Evolutionary conservation across 2,888 invertebrate genomes (phyloP).

Genomic region (Cosmia pyralina): DNA sequence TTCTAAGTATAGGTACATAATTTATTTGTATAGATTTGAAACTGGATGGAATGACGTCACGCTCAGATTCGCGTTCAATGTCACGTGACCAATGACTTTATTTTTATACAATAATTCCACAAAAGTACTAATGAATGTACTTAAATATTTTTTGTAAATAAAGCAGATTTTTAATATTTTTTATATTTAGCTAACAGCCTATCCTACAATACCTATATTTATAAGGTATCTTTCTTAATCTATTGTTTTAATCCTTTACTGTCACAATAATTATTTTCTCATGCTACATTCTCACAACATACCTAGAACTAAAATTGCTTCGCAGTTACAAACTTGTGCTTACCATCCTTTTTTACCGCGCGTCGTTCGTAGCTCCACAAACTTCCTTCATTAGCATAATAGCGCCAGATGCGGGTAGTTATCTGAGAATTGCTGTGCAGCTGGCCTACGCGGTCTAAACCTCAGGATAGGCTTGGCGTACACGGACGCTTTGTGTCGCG

Average conservation of each 20-base stretch:
- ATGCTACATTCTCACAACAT: neutral
- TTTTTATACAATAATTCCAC: no score
- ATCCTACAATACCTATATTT: no score
- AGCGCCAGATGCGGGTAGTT: conserved; percentile 63
- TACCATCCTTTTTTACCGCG: conserved; percentile 51
- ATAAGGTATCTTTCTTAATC: neutral
- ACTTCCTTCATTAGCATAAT: conserved; percentile 63
- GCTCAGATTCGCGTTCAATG: no score
- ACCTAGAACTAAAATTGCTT: conserved; percentile 33
- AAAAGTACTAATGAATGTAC: no score
- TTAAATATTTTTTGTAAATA: no score
- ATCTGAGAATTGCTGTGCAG: conserved; percentile 59
- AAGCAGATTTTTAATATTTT: no score
- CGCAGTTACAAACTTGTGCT: conserved; percentile 34
- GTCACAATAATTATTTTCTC: conserved; percentile 26
- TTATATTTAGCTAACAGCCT: no score
- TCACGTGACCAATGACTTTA: no score
- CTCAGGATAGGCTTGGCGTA: conserved; percentile 7
- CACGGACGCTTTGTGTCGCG: neutral
- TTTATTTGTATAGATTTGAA: no score
- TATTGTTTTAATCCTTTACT: neutral
- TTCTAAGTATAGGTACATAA: no score
- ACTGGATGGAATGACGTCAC: no score
- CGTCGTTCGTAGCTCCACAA: conserved; percentile 40
- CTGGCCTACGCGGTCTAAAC: conserved; percentile 56